These are phyloP conservation scores for Marronus borbonicus DNA, from an alignment of 2,888 invertebrate species.

Conservation along the genomic window DNA sequence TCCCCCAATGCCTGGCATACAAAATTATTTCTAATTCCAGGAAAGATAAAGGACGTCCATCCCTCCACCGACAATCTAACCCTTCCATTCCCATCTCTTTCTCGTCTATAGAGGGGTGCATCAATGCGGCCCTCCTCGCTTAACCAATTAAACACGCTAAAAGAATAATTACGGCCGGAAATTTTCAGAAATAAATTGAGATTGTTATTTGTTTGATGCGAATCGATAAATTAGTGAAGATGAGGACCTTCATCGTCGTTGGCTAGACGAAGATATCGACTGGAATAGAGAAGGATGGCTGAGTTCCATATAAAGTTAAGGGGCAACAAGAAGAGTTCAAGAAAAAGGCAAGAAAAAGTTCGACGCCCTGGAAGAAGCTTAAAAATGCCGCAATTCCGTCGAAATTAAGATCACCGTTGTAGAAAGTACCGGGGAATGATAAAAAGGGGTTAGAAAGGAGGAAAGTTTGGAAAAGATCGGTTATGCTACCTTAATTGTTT, in stretches of 20 bases:
- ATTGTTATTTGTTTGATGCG: slow-evolving; percentile 41
- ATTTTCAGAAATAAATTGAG: slow-evolving; percentile 50
- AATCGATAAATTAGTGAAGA: slow-evolving; percentile 38
- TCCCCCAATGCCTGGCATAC: neutral
- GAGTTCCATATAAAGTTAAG: too few species aligned
- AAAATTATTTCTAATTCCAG: slow-evolving; percentile 11
- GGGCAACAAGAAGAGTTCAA: too few species aligned
- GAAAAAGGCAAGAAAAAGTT: too few species aligned
- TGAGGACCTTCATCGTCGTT: neutral
- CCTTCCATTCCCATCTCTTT: slow-evolving; percentile 11
- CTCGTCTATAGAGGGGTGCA: neutral
- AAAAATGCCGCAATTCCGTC: too few species aligned
- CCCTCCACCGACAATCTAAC: neutral
- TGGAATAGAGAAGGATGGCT: too few species aligned
- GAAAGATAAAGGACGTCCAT: neutral
- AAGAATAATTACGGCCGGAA: slow-evolving; percentile 52
- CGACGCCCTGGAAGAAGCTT: too few species aligned
- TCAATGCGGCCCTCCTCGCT: slow-evolving; percentile 41
- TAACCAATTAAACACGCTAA: slow-evolving; percentile 53
- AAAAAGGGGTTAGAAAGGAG: too few species aligned
- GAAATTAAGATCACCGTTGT: too few species aligned
- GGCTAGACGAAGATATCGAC: neutral
- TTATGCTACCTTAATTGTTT: too few species aligned
- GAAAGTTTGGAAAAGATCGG: too few species aligned
- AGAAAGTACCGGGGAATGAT: too few species aligned